Evolutionary conservation across 2,113 vertebrate species (phyloP).

Genomic region (Xiphophorus maculatus): DNA sequence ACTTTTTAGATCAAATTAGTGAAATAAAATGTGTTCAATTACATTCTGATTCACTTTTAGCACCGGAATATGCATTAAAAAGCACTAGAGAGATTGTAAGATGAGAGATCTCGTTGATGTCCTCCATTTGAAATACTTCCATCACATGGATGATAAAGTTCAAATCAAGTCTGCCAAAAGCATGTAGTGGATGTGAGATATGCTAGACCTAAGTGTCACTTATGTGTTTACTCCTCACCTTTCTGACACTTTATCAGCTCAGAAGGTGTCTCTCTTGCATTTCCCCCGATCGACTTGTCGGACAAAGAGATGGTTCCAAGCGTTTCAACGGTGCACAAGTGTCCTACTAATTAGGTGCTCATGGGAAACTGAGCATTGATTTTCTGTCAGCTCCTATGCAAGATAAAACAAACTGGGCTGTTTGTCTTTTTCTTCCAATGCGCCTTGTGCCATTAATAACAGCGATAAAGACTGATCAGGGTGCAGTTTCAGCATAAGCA

Average conservation of each 20-base stretch:
- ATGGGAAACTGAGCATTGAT: slow-evolving; percentile 85
- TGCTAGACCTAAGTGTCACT: slow-evolving; percentile 65
- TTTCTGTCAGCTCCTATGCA: slow-evolving; percentile 80
- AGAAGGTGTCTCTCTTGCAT: slow-evolving; percentile 71
- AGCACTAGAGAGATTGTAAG: slow-evolving; percentile 9
- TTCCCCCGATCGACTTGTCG: slow-evolving; percentile 78
- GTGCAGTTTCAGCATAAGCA: slow-evolving; percentile 63
- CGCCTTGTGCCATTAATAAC: slow-evolving; percentile 82
- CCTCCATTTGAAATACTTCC: slow-evolving; percentile 27
- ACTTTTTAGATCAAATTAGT: neutral
- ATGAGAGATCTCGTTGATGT: slow-evolving; percentile 23
- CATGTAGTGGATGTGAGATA: slow-evolving; percentile 52
- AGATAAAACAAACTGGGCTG: slow-evolving; percentile 62
- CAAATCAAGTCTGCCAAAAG: slow-evolving; percentile 60
- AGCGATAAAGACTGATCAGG: slow-evolving; percentile 74
- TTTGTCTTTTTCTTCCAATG: slow-evolving; percentile 80
- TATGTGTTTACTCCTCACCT: slow-evolving; percentile 72
- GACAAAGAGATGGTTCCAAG: slow-evolving; percentile 77
- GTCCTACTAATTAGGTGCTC: slow-evolving; percentile 85
- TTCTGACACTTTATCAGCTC: slow-evolving; percentile 75
- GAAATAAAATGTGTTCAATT: neutral
- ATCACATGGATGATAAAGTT: slow-evolving; percentile 42
- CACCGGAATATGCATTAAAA: slow-evolving; percentile 3
- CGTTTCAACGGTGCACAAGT: slow-evolving; percentile 80
- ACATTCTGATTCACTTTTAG: neutral